Evolutionary conservation across 1,140 invertebrate species (phyloP).

Genomic region (Cydia strobilella): DNA sequence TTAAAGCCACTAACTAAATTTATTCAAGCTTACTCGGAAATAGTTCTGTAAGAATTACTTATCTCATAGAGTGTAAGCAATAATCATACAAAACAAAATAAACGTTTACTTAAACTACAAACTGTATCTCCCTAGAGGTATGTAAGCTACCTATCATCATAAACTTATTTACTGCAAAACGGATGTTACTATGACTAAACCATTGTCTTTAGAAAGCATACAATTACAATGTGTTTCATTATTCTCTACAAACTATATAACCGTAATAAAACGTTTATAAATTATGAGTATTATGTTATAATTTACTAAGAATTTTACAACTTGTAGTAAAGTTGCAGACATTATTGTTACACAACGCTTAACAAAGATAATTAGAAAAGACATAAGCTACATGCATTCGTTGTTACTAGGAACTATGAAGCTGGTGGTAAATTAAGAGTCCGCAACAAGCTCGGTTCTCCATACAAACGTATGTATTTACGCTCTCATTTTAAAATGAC

Average conservation of each 20-base stretch:
- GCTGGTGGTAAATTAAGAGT: background rate
- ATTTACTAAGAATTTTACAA: background rate
- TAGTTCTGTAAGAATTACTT: too few species aligned
- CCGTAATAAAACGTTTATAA: constrained; percentile 4
- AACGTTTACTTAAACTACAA: background rate
- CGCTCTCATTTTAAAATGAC: too few species aligned
- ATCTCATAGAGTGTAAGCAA: too few species aligned
- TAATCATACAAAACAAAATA: too few species aligned
- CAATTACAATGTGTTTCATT: constrained; percentile 10
- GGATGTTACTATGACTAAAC: background rate
- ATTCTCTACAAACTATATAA: background rate
- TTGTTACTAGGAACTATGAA: background rate
- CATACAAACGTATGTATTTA: too few species aligned
- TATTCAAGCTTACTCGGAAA: too few species aligned
- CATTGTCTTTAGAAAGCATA: constrained; percentile 3
- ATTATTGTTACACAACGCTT: background rate
- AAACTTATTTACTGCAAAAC: background rate
- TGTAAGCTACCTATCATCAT: background rate
- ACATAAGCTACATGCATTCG: background rate
- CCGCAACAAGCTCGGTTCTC: too few species aligned
- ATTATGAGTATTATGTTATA: background rate
- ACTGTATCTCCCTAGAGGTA: background rate
- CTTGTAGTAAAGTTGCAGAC: background rate
- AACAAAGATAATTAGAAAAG: background rate
- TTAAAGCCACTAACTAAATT: too few species aligned